Evolutionary conservation across 64 coral and sea anemone species (phyloP), one percentile per base, ranked within the genome.

Genomic region (Pocillopora verrucosa): DNA sequence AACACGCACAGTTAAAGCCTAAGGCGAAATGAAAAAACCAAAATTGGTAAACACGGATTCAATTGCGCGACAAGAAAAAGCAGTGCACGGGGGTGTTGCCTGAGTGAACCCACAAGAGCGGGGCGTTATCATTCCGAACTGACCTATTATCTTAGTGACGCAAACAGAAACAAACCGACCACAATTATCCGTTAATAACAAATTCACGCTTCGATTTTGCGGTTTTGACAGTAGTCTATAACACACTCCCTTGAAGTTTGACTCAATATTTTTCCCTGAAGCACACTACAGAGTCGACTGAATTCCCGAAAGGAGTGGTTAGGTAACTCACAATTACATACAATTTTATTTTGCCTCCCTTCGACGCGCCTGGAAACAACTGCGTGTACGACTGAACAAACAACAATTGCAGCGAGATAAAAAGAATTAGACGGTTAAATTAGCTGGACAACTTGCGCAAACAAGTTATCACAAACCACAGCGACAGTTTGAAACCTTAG

Each of bases 281-380:
- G 80, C 61, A 61, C 36, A 1, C 37, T 34, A n/a, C 36, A 22
- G 61, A 60, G 16, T 25, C 34, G 38, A 30, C 30, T 30, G 30
- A 37, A 58, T 57, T 24, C 56, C 56, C 56, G 58, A 81, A 63
- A 24, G 10, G 35, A 14, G 3, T 10, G 63, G 65, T 38, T 38
- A 83, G 35, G 36, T 10, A 12, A 20, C 16, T 11, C 16, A 19
- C n/a, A 20, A 20, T 11, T 65, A 65, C 20, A 16, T 10, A 34
- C 61, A 38, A 83, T 83, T 83, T 83, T 83, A 17, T 51, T 65
- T 83, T 83, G 80, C 67, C 20, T 38, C 65, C 7, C 34, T 35
- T 62, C 26, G 36, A 65, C 7, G 61, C 24, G 60, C 16, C 61
- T 15, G 0, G 12, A 67, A 83, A 83, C 7, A 83, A 67, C 80